These are phyloP conservation scores for Pogonophryne albipinna DNA, from an alignment of 2,797 vertebrate species.

Conservation along the genomic window DNA sequence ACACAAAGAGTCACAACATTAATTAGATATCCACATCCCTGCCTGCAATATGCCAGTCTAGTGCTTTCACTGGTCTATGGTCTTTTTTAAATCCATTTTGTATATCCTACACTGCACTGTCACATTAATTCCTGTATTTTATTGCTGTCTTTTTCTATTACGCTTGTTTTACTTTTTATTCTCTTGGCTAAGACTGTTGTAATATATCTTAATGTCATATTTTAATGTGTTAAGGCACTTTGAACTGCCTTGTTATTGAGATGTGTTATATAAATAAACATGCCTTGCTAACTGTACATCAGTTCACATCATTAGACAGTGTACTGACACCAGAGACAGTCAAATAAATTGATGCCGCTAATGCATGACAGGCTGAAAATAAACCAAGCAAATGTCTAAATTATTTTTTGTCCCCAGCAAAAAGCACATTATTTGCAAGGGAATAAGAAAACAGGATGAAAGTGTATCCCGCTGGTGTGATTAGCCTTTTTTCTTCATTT, in stretches of 20 bases:
- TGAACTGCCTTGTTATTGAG: too few species aligned
- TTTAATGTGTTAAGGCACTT: too few species aligned
- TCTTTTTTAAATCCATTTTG: too few species aligned
- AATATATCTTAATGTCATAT: too few species aligned
- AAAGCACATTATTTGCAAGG: slow-evolving; percentile 43
- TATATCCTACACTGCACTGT: too few species aligned
- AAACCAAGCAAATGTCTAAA: slow-evolving; percentile 28
- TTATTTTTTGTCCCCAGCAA: slow-evolving; percentile 3
- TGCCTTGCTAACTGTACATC: neutral
- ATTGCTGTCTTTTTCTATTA: too few species aligned
- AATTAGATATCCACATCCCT: neutral
- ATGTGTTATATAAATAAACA: too few species aligned
- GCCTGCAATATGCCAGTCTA: neutral
- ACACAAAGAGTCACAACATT: slow-evolving; percentile 13
- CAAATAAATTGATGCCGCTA: slow-evolving; percentile 17
- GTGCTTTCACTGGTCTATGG: neutral
- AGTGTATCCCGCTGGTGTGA: slow-evolving; percentile 31
- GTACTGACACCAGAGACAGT: slow-evolving; percentile 8
- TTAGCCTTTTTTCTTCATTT: slow-evolving; percentile 51
- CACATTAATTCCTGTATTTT: too few species aligned
- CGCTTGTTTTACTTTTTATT: too few species aligned
- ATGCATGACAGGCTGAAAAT: slow-evolving; percentile 23
- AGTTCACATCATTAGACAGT: slow-evolving; percentile 3
- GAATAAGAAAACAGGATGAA: slow-evolving; percentile 24
- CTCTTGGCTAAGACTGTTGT: too few species aligned